Conservation (phyloP, 2,888 invertebrate species). For the Pardosa pseudoannulata region DNA sequence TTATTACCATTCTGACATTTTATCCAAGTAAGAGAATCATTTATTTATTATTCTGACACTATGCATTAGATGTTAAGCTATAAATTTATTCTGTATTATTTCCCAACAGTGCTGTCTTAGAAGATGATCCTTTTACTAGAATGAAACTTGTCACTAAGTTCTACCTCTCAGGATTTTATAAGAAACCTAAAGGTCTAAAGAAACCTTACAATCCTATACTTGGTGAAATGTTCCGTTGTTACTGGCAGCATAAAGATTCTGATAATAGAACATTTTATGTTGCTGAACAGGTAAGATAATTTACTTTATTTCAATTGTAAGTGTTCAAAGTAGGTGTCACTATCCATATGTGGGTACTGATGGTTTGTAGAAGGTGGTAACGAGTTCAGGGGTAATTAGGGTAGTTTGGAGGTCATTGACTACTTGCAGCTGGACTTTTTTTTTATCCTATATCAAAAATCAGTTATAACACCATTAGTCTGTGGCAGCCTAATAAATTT, state of each 20-base stretch:
- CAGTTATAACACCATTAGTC: no score
- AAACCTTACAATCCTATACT: conserved; percentile 97
- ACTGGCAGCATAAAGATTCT: conserved; percentile 87
- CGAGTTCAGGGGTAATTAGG: no score
- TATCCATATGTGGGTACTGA: no score
- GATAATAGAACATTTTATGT: conserved; percentile 93
- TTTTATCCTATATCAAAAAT: no score
- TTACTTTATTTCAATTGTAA: no score
- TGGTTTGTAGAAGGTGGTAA: no score
- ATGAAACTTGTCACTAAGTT: conserved; percentile 92
- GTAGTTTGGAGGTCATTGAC: no score
- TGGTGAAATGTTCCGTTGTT: conserved; percentile 94
- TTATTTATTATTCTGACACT: conserved; percentile 68
- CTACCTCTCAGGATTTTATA: conserved; percentile 95
- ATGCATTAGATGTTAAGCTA: background rate
- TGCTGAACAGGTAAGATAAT: conserved; percentile 89
- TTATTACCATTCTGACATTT: conserved; percentile 93
- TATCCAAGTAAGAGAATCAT: conserved; percentile 83
- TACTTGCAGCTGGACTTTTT: no score
- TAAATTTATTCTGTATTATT: conserved; percentile 19
- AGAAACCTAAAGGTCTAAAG: conserved; percentile 95
- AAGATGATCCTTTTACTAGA: conserved; percentile 91
- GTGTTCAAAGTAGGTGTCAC: no score
- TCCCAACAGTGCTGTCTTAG: conserved; percentile 84
- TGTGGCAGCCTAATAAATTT: no score